A percentile compares a stretch with the other conserved stretches of the same genome.
Conservation (phyloP, 1,140 invertebrate genomes). For the Ips typographus region DNA sequence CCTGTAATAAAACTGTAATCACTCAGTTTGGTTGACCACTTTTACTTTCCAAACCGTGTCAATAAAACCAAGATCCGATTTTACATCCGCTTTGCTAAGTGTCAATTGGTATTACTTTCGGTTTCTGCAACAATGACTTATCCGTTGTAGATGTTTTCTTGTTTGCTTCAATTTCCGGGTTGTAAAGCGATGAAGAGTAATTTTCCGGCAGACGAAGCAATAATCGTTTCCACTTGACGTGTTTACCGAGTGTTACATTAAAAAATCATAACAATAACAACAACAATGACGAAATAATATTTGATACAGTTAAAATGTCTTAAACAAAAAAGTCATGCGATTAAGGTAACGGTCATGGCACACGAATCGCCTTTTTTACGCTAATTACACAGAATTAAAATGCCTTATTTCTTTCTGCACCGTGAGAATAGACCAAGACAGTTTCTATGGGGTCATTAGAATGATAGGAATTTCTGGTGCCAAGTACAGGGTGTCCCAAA, state of each 20-base stretch:
- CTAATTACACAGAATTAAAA: conserved; percentile 24
- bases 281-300: conserved; percentile 15
- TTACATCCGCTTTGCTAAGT: not conserved
- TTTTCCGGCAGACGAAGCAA: too few relatives aligned
- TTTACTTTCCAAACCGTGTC: not conserved
- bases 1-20: not conserved
- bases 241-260: too few relatives aligned
- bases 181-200: too few relatives aligned
- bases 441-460: conserved; percentile 15
- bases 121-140: too few relatives aligned
- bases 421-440: conserved; percentile 12
- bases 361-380: conserved; percentile 22
- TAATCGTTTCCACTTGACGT: too few relatives aligned
- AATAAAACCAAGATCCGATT: not conserved
- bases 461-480: conserved; percentile 5
- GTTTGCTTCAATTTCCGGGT: too few relatives aligned
- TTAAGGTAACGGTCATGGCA: conserved; percentile 23
- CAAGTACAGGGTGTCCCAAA: too few relatives aligned
- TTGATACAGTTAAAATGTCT: conserved; percentile 20
- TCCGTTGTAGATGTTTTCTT: too few relatives aligned
- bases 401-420: conserved; percentile 5
- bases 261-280: not conserved
- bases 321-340: conserved; percentile 21
- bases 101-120: too few relatives aligned
- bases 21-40: not conserved